A percentile compares a stretch with the other conserved stretches of the same genome.
Evolutionary conservation across 2,113 vertebrate genomes (phyloP).

Genomic region (Pica pica): DNA sequence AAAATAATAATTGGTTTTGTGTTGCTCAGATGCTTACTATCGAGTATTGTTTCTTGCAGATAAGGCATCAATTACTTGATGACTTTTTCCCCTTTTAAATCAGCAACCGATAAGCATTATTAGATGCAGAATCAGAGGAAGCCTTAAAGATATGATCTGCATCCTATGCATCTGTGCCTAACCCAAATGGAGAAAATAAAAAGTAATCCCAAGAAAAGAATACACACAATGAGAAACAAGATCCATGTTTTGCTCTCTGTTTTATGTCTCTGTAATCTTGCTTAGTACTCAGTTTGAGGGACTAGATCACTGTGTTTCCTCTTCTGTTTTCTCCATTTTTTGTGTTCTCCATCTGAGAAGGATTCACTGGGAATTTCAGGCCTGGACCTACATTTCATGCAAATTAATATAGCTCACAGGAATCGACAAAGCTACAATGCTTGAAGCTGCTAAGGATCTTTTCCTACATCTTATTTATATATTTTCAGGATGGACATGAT

Average conservation of each 20-base stretch:
- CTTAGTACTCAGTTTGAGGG: background rate
- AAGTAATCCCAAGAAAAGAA: background rate
- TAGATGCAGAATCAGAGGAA: background rate
- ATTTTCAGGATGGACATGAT: background rate
- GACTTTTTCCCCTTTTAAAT: slow-evolving; percentile 27
- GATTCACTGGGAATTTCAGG: slow-evolving; percentile 13
- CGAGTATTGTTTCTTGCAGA: slow-evolving; percentile 21
- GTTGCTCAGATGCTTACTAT: slow-evolving; percentile 2
- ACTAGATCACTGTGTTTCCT: background rate
- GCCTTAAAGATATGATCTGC: background rate
- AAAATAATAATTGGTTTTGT: slow-evolving; percentile 17
- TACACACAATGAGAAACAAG: background rate
- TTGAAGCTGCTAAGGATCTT: background rate
- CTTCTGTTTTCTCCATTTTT: background rate
- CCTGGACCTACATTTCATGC: background rate
- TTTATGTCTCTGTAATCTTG: background rate
- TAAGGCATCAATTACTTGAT: background rate
- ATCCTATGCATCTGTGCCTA: background rate
- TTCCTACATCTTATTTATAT: background rate
- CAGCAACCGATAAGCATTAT: background rate
- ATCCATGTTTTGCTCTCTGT: background rate
- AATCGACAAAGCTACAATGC: background rate
- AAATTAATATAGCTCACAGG: background rate
- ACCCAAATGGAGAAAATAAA: background rate
- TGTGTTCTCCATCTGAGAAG: background rate